phyloP scores from a whole-genome alignment of 2,113 vertebrate genomes.

The Physeter macrocephalus region DNA sequence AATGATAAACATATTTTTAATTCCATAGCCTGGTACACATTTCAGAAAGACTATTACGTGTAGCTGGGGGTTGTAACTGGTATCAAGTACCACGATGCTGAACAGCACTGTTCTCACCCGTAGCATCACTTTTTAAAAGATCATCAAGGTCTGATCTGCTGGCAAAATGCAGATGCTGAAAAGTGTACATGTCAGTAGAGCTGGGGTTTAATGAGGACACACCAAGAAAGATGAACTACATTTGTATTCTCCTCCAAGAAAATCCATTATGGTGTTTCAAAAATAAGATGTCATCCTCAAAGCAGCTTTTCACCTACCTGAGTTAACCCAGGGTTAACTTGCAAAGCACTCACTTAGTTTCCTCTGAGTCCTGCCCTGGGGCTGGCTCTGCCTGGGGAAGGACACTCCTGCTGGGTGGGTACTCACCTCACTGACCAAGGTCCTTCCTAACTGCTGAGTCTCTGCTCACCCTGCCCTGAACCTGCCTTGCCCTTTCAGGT shows the following conservation, averaged over 20 bases:
- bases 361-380: background rate
- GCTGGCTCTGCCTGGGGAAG: background rate
- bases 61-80: background rate
- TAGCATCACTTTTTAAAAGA: background rate
- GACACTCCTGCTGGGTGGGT: background rate
- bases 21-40: constrained; percentile 8
- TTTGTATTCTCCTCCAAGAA: constrained; percentile 44
- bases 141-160: constrained; percentile 6
- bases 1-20: constrained; percentile 55
- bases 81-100: background rate
- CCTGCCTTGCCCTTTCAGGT: background rate
- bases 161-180: background rate
- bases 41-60: background rate
- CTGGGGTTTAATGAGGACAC: background rate
- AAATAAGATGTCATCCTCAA: constrained; percentile 33
- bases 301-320: background rate
- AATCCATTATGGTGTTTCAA: constrained; percentile 25
- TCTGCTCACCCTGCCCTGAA: background rate
- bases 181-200: background rate
- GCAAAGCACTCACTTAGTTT: background rate
- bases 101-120: background rate
- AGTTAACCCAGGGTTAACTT: constrained; percentile 26
- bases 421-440: background rate
- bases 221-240: background rate
- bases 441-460: background rate